phyloP scores from a whole-genome alignment of 2,888 invertebrate genomes.

The Villa cingulata region DNA sequence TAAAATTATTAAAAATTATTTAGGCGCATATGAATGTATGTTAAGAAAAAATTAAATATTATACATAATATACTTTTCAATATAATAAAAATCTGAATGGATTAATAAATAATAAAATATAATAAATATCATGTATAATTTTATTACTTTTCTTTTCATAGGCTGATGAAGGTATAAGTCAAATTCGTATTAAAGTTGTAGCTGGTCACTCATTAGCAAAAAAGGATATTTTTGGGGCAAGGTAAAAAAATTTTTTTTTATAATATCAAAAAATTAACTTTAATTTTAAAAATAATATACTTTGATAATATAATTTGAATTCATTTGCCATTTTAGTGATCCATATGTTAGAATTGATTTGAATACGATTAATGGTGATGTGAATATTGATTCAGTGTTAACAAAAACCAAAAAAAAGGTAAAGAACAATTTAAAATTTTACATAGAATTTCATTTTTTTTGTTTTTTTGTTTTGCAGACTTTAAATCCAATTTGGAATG shows the following conservation, averaged over 20 bases:
- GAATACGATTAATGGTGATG: constrained; percentile 70
- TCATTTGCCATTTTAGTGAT: constrained; percentile 51
- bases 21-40: too few relatives aligned
- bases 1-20: too few relatives aligned
- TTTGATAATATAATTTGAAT: too few relatives aligned
- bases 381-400: constrained; percentile 80
- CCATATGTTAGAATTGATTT: constrained; percentile 92
- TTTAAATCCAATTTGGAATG: constrained; percentile 93
- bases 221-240: constrained; percentile 98
- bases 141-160: constrained; percentile 29
- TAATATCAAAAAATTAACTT: background rate
- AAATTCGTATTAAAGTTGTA: constrained; percentile 71
- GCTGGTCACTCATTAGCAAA: constrained; percentile 87
- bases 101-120: background rate
- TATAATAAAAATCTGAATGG: too few relatives aligned
- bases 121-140: background rate
- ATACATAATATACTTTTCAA: background rate
- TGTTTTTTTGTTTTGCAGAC: constrained; percentile 47
- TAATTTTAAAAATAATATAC: constrained; percentile 9
- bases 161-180: constrained; percentile 68
- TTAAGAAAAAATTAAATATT: background rate
- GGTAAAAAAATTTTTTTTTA: constrained; percentile 52
- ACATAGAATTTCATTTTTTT: constrained; percentile 3
- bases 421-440: too few relatives aligned
- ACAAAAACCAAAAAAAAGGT: constrained; percentile 97